Conservation (phyloP, 1,140 invertebrate species). For the Fragariocoptes setiger region DNA sequence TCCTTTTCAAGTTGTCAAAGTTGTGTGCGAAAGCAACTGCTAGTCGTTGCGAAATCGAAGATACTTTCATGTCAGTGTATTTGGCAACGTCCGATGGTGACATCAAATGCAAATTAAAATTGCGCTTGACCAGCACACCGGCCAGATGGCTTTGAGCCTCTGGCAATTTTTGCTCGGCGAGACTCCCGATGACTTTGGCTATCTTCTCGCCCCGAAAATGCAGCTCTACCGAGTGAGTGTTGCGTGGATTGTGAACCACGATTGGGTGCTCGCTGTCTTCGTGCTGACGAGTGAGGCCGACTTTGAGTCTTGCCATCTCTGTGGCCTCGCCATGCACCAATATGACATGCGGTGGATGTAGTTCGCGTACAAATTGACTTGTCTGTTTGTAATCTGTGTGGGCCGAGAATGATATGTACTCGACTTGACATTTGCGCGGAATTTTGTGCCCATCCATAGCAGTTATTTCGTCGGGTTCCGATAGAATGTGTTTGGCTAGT, state of each 20-base stretch:
- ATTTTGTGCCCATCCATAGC: slow-evolving; percentile 81
- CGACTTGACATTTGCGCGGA: slow-evolving; percentile 82
- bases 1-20: slow-evolving; percentile 39
- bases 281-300: slow-evolving; percentile 71
- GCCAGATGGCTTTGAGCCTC: slow-evolving; percentile 43
- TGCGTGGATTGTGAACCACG: slow-evolving; percentile 73
- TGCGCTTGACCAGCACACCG: slow-evolving; percentile 77
- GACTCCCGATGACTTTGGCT: slow-evolving; percentile 72
- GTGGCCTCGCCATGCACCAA: slow-evolving; percentile 95
- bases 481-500: slow-evolving; percentile 75
- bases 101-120: slow-evolving; percentile 91
- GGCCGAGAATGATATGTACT: slow-evolving; percentile 96
- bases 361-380: slow-evolving; percentile 67
- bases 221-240: slow-evolving; percentile 66
- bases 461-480: slow-evolving; percentile 87
- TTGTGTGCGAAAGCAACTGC: slow-evolving; percentile 55
- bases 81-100: slow-evolving; percentile 63
- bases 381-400: slow-evolving; percentile 98
- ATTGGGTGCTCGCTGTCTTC: slow-evolving; percentile 65
- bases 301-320: slow-evolving; percentile 83
- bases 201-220: slow-evolving; percentile 90
- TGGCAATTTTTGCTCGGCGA: slow-evolving; percentile 52
- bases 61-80: slow-evolving; percentile 81
- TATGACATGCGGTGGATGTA: slow-evolving; percentile 82
- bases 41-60: slow-evolving; percentile 58